Percentiles rank a stretch among this genome's conserved stretches.
Evolutionary conservation across 1,140 invertebrate species (phyloP).

Genomic region (Dendrolimus kikuchii): DNA sequence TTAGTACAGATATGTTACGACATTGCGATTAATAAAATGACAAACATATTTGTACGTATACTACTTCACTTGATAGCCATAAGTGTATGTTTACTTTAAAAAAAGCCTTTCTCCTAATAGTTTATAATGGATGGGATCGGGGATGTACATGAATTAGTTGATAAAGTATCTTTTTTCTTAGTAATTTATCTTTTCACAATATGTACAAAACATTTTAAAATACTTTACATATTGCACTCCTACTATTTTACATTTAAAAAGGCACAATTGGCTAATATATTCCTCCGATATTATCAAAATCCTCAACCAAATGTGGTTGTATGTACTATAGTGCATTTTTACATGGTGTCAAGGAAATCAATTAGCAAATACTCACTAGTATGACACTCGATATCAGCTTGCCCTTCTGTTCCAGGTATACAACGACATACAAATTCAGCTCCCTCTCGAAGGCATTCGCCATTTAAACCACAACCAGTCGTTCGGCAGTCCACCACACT

Average conservation of each 20-base stretch:
- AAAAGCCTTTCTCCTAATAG: neutral
- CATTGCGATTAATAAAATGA: slow-evolving; percentile 12
- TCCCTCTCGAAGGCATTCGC: slow-evolving; percentile 84
- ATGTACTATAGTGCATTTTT: slow-evolving; percentile 53
- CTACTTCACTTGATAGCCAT: slow-evolving; percentile 1
- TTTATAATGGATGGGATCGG: too few species aligned
- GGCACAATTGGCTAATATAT: too few species aligned
- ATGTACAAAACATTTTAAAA: too few species aligned
- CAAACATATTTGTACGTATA: slow-evolving; percentile 40
- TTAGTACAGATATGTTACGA: slow-evolving; percentile 38
- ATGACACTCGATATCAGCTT: slow-evolving; percentile 81
- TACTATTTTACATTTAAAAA: too few species aligned
- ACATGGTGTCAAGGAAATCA: slow-evolving; percentile 50
- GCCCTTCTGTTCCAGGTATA: slow-evolving; percentile 81
- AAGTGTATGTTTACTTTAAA: neutral
- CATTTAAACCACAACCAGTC: slow-evolving; percentile 85
- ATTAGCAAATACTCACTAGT: slow-evolving; percentile 79
- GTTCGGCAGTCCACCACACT: slow-evolving; percentile 84
- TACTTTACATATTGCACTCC: too few species aligned
- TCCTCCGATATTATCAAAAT: too few species aligned
- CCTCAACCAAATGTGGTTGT: too few species aligned
- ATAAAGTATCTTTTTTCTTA: too few species aligned
- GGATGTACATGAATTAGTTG: too few species aligned
- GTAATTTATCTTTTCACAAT: too few species aligned
- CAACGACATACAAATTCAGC: slow-evolving; percentile 88